phyloP scores from a whole-genome alignment of 2,797 vertebrate species.

The Hypotaenidia okinawae region DNA sequence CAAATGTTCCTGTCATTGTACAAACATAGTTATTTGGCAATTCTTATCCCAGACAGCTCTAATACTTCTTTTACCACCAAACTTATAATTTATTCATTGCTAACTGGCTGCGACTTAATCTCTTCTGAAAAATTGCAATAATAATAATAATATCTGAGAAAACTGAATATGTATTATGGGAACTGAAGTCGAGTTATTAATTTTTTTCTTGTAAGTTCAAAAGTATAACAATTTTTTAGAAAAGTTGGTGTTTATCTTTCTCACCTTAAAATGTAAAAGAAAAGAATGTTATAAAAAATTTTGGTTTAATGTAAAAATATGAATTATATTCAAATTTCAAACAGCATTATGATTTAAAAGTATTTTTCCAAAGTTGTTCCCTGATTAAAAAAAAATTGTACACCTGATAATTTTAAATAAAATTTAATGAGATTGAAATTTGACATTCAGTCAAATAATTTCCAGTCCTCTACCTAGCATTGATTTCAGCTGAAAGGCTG shows the following conservation, averaged over 20 bases:
- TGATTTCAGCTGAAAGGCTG: neutral
- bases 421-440: neutral
- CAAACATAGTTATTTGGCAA: neutral
- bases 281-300: neutral
- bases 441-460: neutral
- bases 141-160: neutral
- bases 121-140: neutral
- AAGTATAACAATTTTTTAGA: neutral
- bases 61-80: neutral
- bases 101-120: neutral
- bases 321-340: neutral
- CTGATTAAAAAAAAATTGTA: neutral
- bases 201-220: neutral
- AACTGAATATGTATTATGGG: neutral
- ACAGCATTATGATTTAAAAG: neutral
- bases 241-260: fast-evolving
- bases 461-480: neutral
- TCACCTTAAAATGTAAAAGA: neutral
- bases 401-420: neutral
- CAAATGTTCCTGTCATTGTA: neutral
- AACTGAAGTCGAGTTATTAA: neutral
- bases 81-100: neutral
- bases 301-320: neutral
- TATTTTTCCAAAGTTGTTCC: neutral
- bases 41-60: neutral